A percentile compares a stretch with the other conserved stretches of the same genome.
These are phyloP conservation scores for Falco peregrinus DNA, from an alignment of 2,797 vertebrate genomes.

Conservation along the genomic window DNA sequence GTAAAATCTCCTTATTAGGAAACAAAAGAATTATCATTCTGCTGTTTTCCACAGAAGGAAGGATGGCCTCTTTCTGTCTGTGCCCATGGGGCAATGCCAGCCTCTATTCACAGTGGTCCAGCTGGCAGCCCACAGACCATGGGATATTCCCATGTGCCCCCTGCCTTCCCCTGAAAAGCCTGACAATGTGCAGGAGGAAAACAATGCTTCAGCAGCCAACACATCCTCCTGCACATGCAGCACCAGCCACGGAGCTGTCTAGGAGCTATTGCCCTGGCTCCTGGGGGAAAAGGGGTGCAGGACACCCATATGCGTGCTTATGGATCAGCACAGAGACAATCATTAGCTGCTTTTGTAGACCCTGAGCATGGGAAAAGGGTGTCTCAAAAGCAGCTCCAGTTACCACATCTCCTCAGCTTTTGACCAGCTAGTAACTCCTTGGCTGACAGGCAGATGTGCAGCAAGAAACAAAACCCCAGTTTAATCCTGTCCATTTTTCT, in stretches of 20 bases:
- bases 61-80: constrained; percentile 3
- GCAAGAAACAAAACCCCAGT: background rate
- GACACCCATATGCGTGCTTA: rapidly evolving
- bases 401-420: background rate
- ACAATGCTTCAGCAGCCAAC: rapidly evolving
- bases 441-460: background rate
- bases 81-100: background rate
- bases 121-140: background rate
- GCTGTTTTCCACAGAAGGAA: constrained; percentile 25
- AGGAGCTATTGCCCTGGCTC: background rate
- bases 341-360: background rate
- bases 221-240: rapidly evolving
- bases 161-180: background rate
- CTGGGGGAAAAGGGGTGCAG: background rate
- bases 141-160: background rate
- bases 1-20: constrained; percentile 57
- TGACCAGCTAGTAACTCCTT: background rate
- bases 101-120: constrained; percentile 14
- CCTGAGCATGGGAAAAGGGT: background rate
- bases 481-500: background rate
- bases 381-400: background rate
- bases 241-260: background rate
- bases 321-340: background rate
- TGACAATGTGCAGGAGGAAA: background rate
- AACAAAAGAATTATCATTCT: background rate